These are phyloP conservation scores for Serrognathus titanus DNA, from an alignment of 2,888 invertebrate genomes.

Conservation along the genomic window DNA sequence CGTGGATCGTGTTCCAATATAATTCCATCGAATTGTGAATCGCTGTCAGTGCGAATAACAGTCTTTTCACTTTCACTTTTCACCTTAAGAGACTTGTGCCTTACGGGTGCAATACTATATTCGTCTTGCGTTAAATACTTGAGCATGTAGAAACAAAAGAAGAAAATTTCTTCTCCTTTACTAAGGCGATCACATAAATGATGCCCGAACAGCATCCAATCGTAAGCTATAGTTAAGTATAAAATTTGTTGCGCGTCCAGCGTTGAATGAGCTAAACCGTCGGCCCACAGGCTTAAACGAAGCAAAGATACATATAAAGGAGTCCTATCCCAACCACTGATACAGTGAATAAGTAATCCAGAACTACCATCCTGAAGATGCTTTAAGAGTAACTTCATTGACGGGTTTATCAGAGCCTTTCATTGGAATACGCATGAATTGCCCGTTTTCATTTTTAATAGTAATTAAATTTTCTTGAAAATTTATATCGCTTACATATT, in stretches of 20 bases:
- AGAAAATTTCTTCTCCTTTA: slow-evolving; percentile 75
- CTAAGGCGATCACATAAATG: slow-evolving; percentile 66
- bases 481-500: too few species aligned
- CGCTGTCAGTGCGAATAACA: slow-evolving; percentile 53
- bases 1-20: slow-evolving; percentile 51
- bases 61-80: slow-evolving; percentile 18
- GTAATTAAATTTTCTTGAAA: too few species aligned
- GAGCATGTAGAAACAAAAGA: slow-evolving; percentile 74
- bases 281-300: slow-evolving; percentile 74
- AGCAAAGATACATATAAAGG: slow-evolving; percentile 74
- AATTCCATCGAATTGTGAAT: slow-evolving; percentile 52
- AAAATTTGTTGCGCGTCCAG: slow-evolving; percentile 66
- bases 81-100: slow-evolving; percentile 15
- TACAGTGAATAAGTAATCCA: slow-evolving; percentile 75
- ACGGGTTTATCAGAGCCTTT: too few species aligned
- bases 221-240: slow-evolving; percentile 76
- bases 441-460: too few species aligned
- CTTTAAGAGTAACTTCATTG: too few species aligned
- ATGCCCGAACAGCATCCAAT: slow-evolving; percentile 82
- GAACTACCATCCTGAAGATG: slow-evolving; percentile 54
- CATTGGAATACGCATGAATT: too few species aligned
- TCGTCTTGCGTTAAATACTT: slow-evolving; percentile 66
- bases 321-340: slow-evolving; percentile 83
- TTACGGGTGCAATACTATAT: slow-evolving; percentile 52
- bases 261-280: slow-evolving; percentile 68